Percentiles rank a stretch among this genome's conserved stretches.
These are phyloP conservation scores for Crocidura indochinensis DNA, from an alignment of 2,797 vertebrate genomes.

Conservation along the genomic window DNA sequence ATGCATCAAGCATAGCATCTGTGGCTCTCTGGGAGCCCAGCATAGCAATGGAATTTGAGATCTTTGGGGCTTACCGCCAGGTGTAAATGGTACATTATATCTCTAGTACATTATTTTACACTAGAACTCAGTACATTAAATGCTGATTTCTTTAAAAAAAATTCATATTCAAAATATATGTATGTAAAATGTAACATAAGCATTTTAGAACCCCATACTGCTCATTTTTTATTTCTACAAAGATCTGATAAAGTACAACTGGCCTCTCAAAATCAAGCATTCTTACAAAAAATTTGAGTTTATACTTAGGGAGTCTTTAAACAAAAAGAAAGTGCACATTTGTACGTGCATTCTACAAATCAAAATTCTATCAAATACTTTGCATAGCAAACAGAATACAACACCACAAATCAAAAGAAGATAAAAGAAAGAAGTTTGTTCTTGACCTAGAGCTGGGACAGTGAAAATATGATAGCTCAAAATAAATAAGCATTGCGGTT, in stretches of 20 bases:
- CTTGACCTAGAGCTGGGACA: background rate
- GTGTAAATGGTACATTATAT: background rate
- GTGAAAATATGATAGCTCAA: constrained; percentile 18
- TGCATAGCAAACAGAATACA: constrained; percentile 39
- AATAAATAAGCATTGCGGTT: constrained; percentile 26
- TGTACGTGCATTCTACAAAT: constrained; percentile 23
- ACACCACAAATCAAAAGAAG: constrained; percentile 1
- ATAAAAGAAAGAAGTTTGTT: constrained; percentile 32
- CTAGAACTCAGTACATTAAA: background rate
- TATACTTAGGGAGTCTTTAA: constrained; percentile 45
- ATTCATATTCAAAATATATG: constrained; percentile 33
- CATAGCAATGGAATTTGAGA: no score
- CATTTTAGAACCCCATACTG: constrained; percentile 28
- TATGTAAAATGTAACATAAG: background rate
- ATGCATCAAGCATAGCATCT: no score
- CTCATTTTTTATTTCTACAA: constrained; percentile 45
- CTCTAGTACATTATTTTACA: background rate
- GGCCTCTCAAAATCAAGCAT: constrained; percentile 30
- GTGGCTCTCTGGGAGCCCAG: no score
- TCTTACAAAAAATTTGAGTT: constrained; percentile 13
- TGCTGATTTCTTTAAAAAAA: constrained; percentile 47
- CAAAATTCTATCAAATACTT: constrained; percentile 33
- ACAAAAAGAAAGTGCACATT: background rate
- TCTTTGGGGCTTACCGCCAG: no score
- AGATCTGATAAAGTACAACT: constrained; percentile 58